A percentile compares a stretch with the other conserved stretches of the same genome.
phyloP scores from a whole-genome alignment of 1,140 invertebrate genomes.

The Linepithema humile region DNA sequence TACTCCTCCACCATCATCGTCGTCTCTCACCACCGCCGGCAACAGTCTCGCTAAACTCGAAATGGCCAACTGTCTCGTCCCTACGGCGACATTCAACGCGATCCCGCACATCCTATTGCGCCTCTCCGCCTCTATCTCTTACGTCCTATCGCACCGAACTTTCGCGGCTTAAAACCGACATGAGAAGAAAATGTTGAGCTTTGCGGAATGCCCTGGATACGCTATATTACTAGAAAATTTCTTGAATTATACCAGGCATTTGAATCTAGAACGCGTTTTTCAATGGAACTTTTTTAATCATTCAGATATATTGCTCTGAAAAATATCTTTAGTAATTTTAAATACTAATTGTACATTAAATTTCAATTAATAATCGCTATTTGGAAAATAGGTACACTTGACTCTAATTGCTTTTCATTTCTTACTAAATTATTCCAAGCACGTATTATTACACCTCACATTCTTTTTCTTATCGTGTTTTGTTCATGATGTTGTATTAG shows the following conservation, averaged over 20 bases:
- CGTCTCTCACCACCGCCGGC: conserved; percentile 50
- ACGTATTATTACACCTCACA: not conserved
- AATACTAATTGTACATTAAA: not conserved
- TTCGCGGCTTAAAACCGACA: conserved; percentile 24
- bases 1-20: not conserved
- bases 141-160: not conserved
- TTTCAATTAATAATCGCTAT: not conserved
- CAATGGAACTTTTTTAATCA: not conserved
- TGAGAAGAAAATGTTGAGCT: conserved; percentile 13
- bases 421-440: not conserved
- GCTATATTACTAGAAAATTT: not conserved
- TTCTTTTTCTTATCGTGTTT: not conserved
- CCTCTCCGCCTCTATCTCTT: conserved; percentile 8
- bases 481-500: not conserved
- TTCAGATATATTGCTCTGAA: not conserved
- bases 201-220: not conserved
- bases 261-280: conserved; percentile 12
- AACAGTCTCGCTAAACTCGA: conserved; percentile 77
- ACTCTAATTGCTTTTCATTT: not conserved
- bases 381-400: too few relatives aligned
- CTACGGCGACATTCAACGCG: conserved; percentile 71
- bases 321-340: not conserved
- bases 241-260: not conserved
- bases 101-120: conserved; percentile 57
- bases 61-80: conserved; percentile 77